phyloP scores from a whole-genome alignment of 37 sponge, comb jelly and placozoan genomes.

The Chondrosia reniformis region DNA sequence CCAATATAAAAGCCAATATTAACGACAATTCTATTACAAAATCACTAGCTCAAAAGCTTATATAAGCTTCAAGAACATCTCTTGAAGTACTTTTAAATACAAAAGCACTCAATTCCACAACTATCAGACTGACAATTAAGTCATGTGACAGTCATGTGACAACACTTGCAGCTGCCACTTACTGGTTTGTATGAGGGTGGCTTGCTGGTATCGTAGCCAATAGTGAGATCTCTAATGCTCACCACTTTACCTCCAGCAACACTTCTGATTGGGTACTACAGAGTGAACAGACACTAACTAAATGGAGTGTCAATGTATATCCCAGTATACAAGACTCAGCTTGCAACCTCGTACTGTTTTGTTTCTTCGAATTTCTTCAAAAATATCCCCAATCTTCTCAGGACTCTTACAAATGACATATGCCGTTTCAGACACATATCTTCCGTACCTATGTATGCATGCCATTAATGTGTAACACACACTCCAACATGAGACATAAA shows the following conservation, averaged over 20 bases:
- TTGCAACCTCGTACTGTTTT: conserved; percentile 38
- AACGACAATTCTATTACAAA: too few species aligned
- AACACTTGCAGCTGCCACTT: conserved; percentile 24
- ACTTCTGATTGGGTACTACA: conserved; percentile 69
- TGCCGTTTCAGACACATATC: conserved; percentile 57
- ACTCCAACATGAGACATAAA: too few species aligned
- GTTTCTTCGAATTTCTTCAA: conserved; percentile 48
- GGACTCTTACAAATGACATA: conserved; percentile 81
- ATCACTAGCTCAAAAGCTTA: too few species aligned
- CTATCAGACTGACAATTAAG: too few species aligned
- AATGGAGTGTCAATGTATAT: not conserved
- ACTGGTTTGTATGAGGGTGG: conserved; percentile 71
- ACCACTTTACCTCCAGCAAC: conserved; percentile 48
- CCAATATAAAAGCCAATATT: too few species aligned
- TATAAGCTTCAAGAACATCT: too few species aligned
- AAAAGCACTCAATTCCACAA: too few species aligned
- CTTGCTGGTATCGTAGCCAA: conserved; percentile 85
- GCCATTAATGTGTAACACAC: not conserved
- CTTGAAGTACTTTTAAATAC: too few species aligned
- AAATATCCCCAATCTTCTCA: conserved; percentile 50
- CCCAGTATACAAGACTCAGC: not conserved
- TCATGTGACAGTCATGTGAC: not conserved
- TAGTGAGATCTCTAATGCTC: conserved; percentile 80
- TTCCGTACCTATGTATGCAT: conserved; percentile 80
- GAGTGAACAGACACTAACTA: not conserved